Percentiles rank a stretch among this genome's conserved stretches.
Conservation (phyloP, 2,797 vertebrate genomes). For the Clarias laeviceps region DNA sequence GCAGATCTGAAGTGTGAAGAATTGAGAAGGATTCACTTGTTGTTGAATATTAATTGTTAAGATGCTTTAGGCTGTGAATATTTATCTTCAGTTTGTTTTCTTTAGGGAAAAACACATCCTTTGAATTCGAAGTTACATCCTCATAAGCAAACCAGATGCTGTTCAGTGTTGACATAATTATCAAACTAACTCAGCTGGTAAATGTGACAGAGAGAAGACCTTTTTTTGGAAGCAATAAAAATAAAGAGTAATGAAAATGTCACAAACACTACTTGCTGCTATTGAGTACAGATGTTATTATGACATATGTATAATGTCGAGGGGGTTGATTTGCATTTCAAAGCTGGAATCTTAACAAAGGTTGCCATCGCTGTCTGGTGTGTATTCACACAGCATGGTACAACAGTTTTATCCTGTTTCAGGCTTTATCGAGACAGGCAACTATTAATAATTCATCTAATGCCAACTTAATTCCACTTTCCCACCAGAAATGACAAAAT, state of each 20-base stretch:
- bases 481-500: slow-evolving; percentile 61
- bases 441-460: slow-evolving; percentile 69
- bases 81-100: slow-evolving; percentile 32
- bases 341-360: slow-evolving; percentile 51
- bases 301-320: slow-evolving; percentile 48
- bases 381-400: slow-evolving; percentile 47
- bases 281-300: slow-evolving; percentile 48
- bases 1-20: slow-evolving; percentile 41
- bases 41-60: slow-evolving; percentile 47
- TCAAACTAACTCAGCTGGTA: slow-evolving; percentile 26
- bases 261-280: slow-evolving; percentile 33
- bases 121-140: slow-evolving; percentile 20
- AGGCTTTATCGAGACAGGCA: slow-evolving; percentile 59
- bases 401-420: slow-evolving; percentile 61
- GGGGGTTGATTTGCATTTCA: slow-evolving; percentile 55
- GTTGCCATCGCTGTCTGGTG: slow-evolving; percentile 42
- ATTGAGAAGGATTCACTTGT: slow-evolving; percentile 30
- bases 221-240: slow-evolving; percentile 28
- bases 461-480: slow-evolving; percentile 63
- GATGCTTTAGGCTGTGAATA: slow-evolving; percentile 44
- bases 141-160: slow-evolving; percentile 17
- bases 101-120: slow-evolving; percentile 29
- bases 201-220: slow-evolving; percentile 31
- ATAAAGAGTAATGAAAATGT: slow-evolving; percentile 34
- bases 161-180: slow-evolving; percentile 27